A percentile compares a stretch with the other conserved stretches of the same genome.
Evolutionary conservation across 1,140 invertebrate genomes (phyloP).

Genomic region (Platyscapa corneri): DNA sequence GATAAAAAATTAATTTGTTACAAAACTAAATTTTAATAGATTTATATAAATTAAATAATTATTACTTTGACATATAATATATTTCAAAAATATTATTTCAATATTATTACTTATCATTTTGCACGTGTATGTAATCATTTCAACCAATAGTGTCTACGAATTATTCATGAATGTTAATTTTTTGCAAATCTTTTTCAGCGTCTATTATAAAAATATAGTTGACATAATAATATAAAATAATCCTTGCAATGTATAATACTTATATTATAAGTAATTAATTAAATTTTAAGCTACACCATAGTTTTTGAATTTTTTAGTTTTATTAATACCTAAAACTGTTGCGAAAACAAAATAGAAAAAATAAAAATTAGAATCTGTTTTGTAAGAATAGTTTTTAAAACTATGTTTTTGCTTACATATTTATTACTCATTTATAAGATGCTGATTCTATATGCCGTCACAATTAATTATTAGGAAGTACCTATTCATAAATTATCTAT

Average conservation of each 20-base stretch:
- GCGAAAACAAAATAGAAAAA: not conserved
- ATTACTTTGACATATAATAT: not conserved
- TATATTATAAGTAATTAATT: not conserved
- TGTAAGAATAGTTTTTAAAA: not conserved
- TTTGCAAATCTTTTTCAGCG: not conserved
- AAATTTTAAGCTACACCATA: not conserved
- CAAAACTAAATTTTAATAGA: not conserved
- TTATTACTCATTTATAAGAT: not conserved
- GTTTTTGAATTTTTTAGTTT: not conserved
- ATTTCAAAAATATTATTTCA: not conserved
- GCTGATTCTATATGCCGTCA: not conserved
- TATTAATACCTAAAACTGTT: not conserved
- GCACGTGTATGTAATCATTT: not conserved
- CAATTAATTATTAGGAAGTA: not conserved
- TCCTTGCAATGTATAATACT: not conserved
- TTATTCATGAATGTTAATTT: not conserved
- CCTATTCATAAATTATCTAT: not conserved
- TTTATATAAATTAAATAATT: not conserved
- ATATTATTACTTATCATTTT: not conserved
- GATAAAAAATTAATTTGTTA: too few relatives aligned
- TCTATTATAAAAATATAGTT: not conserved
- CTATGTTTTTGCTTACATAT: not conserved
- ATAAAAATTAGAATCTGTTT: not conserved
- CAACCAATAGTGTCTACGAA: not conserved
- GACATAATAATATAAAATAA: not conserved